These are phyloP conservation scores for Sander vitreus DNA, from an alignment of 2,113 vertebrate species.

Conservation along the genomic window DNA sequence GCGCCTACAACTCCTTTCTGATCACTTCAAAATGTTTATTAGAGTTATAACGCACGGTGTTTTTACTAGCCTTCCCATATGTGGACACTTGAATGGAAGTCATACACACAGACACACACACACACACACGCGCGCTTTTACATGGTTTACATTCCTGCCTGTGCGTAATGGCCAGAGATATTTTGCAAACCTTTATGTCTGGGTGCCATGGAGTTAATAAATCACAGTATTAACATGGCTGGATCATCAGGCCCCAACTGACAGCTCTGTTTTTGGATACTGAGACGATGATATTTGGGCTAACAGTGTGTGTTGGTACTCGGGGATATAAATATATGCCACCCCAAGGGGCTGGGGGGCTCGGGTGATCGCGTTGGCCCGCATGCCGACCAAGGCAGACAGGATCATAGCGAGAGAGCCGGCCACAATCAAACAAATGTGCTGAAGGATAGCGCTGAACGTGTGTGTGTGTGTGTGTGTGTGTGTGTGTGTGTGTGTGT, in stretches of 20 bases:
- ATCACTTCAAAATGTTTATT: slow-evolving; percentile 69
- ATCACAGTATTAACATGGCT: slow-evolving; percentile 71
- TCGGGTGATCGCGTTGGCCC: slow-evolving; percentile 60
- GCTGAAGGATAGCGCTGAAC: slow-evolving; percentile 77
- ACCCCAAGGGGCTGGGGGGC: slow-evolving; percentile 63
- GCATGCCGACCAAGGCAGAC: slow-evolving; percentile 76
- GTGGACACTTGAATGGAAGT: slow-evolving; percentile 58
- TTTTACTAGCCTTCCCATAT: slow-evolving; percentile 67
- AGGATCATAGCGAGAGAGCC: slow-evolving; percentile 66
- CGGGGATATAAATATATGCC: slow-evolving; percentile 80
- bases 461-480: slow-evolving; percentile 48
- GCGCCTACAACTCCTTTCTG: slow-evolving; percentile 64
- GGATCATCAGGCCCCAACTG: slow-evolving; percentile 74
- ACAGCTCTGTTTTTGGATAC: slow-evolving; percentile 78
- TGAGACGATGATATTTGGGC: slow-evolving; percentile 71
- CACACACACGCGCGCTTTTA: slow-evolving; percentile 11
- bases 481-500: slow-evolving; percentile 44
- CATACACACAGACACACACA: not conserved
- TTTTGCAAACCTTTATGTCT: slow-evolving; percentile 44
- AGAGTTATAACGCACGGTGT: slow-evolving; percentile 53
- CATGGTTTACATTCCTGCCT: slow-evolving; percentile 43
- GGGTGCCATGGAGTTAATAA: slow-evolving; percentile 61
- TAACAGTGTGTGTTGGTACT: slow-evolving; percentile 58
- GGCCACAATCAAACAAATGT: slow-evolving; percentile 79
- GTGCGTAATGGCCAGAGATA: slow-evolving; percentile 55